These are phyloP conservation scores for Apogon hyalosoma DNA, from an alignment of 2,797 vertebrate genomes.

Conservation along the genomic window DNA sequence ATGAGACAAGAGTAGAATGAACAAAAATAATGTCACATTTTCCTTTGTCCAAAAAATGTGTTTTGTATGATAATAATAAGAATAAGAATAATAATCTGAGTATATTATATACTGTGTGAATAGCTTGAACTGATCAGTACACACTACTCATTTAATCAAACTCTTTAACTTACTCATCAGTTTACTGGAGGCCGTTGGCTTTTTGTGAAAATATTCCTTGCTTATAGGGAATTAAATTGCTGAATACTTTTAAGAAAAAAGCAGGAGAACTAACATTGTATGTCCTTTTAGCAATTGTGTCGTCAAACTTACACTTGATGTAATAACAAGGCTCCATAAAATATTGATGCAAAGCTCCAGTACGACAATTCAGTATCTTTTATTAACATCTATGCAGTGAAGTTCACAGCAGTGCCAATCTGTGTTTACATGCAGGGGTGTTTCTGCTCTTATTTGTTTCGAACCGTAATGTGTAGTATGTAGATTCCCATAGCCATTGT, in stretches of 20 bases:
- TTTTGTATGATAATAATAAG: too few relatives aligned
- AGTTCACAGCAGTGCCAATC: background rate
- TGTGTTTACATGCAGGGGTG: background rate
- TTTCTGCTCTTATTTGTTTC: constrained; percentile 1
- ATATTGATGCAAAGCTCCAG: constrained; percentile 1
- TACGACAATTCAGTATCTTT: background rate
- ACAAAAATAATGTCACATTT: too few relatives aligned
- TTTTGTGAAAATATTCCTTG: background rate
- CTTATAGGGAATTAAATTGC: background rate
- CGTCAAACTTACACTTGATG: background rate
- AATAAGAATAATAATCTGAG: too few relatives aligned
- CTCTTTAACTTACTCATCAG: background rate
- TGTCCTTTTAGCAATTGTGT: background rate
- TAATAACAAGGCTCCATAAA: background rate
- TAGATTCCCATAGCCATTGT: background rate
- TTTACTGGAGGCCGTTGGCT: background rate
- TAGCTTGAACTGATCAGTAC: background rate
- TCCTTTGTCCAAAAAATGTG: too few relatives aligned
- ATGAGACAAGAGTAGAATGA: background rate
- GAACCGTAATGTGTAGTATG: background rate
- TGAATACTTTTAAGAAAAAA: background rate
- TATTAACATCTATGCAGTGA: constrained; percentile 4
- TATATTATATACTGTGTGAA: background rate
- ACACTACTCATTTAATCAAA: background rate
- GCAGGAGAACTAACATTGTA: background rate